Base-by-base conservation (phyloP, 1,140 invertebrate genomes). In the Telenomus remus region DNA sequence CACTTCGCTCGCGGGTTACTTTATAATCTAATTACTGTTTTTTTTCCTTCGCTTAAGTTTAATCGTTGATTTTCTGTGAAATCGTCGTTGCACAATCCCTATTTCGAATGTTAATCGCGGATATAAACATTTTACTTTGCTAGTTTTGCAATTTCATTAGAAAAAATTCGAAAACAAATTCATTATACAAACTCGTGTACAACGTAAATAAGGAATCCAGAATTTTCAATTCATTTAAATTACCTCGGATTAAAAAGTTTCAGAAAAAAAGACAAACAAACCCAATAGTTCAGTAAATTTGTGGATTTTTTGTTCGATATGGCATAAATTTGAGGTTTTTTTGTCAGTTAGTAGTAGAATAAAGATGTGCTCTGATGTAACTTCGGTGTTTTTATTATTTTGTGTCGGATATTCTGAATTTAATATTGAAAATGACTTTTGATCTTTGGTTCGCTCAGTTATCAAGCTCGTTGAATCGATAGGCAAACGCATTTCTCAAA, bases 351-450 rank as follows among this genome's bases (percentile, higher is more conserved):
- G 19, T 6, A 6, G 19, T 27, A 27, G 19, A 27, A 3, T 27
- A 27, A 27, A 27, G 61, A 48, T 59, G 54, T 42, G 49, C 48
- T 60, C 48, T 72, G 59, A 65, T 60, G 49, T 55, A 65, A 65
- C 54, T 37, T 59, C 49, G 42, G 54, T 54, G 54, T 37, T 19
- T 44, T 43, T 19, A 60, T 73, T 73, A 64, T 64, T 47, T 53
- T 64, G 34, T 27, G 47, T 47, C 59, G 53, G 69, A 72, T 72
- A 64, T 64, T 65, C 47, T 37, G 46, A 13, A 48, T 64, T 72
- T 72, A 34, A 48, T 53, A 64, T 44, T 44, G 19, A 63, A 60
- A 55, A 61, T 39, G 59, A 71, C 68, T 57, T 72, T 72, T 72
- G 69, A 72, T 64, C 69, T 72, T 51, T 64, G 47, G 56, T 60